phyloP scores from a whole-genome alignment of 2,113 vertebrate species.

The Cygnus buccinator region DNA sequence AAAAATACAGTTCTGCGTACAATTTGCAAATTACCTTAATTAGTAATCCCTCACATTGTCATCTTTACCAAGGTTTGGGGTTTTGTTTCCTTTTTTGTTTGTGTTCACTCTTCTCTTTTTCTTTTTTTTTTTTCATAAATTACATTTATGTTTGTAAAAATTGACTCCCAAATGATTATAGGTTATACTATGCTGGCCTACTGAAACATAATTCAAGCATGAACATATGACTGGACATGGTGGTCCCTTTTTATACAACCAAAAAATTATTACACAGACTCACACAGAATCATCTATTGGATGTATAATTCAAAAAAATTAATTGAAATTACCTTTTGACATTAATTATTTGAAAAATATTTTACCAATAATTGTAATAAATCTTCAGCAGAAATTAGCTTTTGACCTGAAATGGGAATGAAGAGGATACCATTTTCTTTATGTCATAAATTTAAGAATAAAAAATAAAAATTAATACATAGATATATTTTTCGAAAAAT shows the following conservation, averaged over 20 bases:
- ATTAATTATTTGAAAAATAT: background rate
- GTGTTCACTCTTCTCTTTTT: background rate
- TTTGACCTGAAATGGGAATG: background rate
- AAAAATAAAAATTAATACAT: background rate
- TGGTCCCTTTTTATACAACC: background rate
- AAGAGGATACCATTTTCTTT: background rate
- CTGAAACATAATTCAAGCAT: background rate
- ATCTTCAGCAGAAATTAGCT: background rate
- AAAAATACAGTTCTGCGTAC: background rate
- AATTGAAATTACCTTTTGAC: background rate
- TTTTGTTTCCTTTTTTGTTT: background rate
- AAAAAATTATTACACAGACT: background rate
- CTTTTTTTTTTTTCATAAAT: background rate
- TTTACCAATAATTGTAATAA: background rate
- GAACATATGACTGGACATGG: background rate
- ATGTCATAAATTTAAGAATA: background rate
- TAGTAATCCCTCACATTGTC: background rate
- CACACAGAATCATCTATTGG: too few species aligned
- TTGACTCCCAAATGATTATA: background rate
- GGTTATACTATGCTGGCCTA: background rate
- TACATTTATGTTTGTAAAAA: background rate
- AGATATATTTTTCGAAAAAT: background rate
- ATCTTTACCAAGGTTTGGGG: background rate
- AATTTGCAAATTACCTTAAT: background rate
- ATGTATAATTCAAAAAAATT: background rate